Evolutionary conservation across 2,888 invertebrate genomes (phyloP).

Genomic region (Deroplatys truncata): DNA sequence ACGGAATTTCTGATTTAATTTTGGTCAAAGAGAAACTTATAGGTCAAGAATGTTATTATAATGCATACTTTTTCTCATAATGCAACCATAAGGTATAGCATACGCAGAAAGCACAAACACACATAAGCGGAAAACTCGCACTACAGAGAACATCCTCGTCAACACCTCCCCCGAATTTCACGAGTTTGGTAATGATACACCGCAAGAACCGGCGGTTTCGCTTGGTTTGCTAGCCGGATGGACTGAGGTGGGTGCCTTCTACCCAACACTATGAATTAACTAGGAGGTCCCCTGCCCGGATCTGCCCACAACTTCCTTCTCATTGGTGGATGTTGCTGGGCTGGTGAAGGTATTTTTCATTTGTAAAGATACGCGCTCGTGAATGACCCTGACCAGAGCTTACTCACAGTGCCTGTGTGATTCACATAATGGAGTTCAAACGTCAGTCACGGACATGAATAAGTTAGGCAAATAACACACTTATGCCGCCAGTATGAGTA

Average conservation of each 20-base stretch:
- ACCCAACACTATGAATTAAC: background rate
- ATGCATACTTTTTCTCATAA: too few species aligned
- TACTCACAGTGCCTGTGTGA: background rate
- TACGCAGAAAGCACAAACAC: background rate
- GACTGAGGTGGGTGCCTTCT: background rate
- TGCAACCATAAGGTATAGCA: too few species aligned
- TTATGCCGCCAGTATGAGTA: too few species aligned
- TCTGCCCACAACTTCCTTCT: background rate
- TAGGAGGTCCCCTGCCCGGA: background rate
- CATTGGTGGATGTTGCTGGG: background rate
- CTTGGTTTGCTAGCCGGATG: background rate
- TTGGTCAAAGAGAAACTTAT: too few species aligned
- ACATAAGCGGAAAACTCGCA: background rate
- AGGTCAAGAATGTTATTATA: too few species aligned
- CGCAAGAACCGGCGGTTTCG: background rate
- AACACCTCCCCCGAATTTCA: background rate
- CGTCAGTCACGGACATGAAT: too few species aligned
- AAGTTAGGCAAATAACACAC: too few species aligned
- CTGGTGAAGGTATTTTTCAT: background rate
- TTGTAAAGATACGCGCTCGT: background rate
- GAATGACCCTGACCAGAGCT: background rate
- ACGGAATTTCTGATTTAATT: too few species aligned
- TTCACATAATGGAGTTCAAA: background rate
- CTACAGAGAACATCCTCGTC: background rate
- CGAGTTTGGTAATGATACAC: background rate